These are phyloP conservation scores for Volucella inanis DNA, from an alignment of 2,888 invertebrate genomes.

Conservation along the genomic window DNA sequence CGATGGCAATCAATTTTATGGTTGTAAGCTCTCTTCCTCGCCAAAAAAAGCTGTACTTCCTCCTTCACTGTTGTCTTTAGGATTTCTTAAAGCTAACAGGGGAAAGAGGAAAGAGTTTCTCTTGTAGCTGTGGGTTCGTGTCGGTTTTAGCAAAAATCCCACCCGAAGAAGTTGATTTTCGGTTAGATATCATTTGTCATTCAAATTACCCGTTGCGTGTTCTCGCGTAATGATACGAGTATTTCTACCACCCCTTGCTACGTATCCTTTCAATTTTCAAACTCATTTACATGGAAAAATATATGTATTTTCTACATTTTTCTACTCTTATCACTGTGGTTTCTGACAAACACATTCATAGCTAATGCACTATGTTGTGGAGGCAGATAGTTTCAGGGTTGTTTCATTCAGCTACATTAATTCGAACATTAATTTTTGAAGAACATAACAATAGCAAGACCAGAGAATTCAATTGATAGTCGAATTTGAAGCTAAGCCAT, in stretches of 20 bases:
- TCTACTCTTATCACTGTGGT: conserved; percentile 36
- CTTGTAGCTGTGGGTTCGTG: neutral
- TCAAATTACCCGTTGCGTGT: conserved; percentile 55
- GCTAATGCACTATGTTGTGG: conserved; percentile 21
- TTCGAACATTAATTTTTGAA: conserved; percentile 40
- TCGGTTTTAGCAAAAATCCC: conserved; percentile 13
- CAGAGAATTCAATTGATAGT: conserved; percentile 11
- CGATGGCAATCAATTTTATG: conserved; percentile 75
- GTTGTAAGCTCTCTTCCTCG: conserved; percentile 70
- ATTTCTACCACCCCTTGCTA: neutral
- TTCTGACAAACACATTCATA: conserved; percentile 29
- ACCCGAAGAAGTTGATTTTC: conserved; percentile 42
- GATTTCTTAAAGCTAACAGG: conserved; percentile 36
- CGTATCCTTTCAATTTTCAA: conserved; percentile 56
- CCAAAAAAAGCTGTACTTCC: conserved; percentile 41
- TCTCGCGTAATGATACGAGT: conserved; percentile 47
- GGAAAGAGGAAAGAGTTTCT: conserved; percentile 1
- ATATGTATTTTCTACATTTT: neutral
- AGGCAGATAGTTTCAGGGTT: conserved; percentile 14
- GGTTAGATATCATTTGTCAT: conserved; percentile 44
- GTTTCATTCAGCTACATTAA: conserved; percentile 46
- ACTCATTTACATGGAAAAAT: conserved; percentile 50
- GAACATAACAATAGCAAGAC: neutral
- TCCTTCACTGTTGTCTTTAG: conserved; percentile 62
- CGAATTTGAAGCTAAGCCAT: conserved; percentile 13